Evolutionary conservation across 2,113 vertebrate species (phyloP), one percentile per base, ranked within the genome.

Genomic region (Eolophus roseicapilla): DNA sequence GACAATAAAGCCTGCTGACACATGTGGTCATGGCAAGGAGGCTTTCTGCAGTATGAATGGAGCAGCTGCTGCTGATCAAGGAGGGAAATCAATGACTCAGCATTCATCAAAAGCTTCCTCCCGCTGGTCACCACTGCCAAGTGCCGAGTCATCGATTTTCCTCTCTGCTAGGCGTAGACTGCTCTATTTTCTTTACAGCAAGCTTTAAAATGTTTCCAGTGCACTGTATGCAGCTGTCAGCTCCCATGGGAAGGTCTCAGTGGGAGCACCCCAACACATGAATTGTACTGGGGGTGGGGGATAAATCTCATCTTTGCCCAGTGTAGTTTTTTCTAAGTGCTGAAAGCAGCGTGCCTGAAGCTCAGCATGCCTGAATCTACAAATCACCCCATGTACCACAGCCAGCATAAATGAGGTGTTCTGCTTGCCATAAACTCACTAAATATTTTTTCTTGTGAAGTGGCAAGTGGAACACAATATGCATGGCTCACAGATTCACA

Each of bases 141-240:
- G 95, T 97, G 97, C 96, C 90, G 10, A 97, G 94, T 97, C 97
- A 97, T 96, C 81, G 95, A 97, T 97, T 97, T 97, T 90, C 37
- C 86, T 95, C 95, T 90, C 96, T 92, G 92, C 96, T 57, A 89
- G 80, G 95, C 39, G 2, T 65, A 82, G 93, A 95, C 92, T 96
- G 95, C 95, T 97, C 95, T 93, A 74, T 95, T 97, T 97, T 92
- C 88, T 93, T 86, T 92, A 69, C 79, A 96, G 87, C 95, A 31
- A 64, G 86, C 95, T 95, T 88, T 77, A 84, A 94, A 97, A 84
- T 68, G 82, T 79, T 89, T 82, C 71, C 91, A 88, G 82, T 50
- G 69, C 75, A 11, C 90, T 67, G 69, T 81, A 17, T 46, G 73
- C 91, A 95, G 90, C 92, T 92, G 93, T 69, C 84, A 70, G 88